These are phyloP conservation scores for Babyrousa celebensis DNA, from an alignment of 2,797 vertebrate genomes.

Conservation along the genomic window DNA sequence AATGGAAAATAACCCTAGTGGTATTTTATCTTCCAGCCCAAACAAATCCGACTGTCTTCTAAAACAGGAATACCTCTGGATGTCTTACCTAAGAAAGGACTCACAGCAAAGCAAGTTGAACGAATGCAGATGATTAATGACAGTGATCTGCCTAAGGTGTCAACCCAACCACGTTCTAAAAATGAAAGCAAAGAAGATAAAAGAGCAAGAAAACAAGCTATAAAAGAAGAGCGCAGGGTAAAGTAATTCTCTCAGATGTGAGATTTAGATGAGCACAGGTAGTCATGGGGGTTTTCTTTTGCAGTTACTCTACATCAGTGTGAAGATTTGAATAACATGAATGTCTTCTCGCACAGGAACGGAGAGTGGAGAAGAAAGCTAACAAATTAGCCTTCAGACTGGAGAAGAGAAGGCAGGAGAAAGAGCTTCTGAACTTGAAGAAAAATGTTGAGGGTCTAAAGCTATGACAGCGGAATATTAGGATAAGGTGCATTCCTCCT, in stretches of 20 bases:
- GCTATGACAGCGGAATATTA: slow-evolving; percentile 89
- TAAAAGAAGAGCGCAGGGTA: slow-evolving; percentile 97
- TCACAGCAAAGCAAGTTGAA: slow-evolving; percentile 95
- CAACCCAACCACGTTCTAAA: slow-evolving; percentile 92
- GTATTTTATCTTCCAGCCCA: slow-evolving; percentile 89
- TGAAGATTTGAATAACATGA: slow-evolving; percentile 56
- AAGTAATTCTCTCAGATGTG: neutral
- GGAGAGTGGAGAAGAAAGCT: slow-evolving; percentile 96
- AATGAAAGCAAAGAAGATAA: slow-evolving; percentile 94
- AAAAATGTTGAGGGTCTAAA: slow-evolving; percentile 96
- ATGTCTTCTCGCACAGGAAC: slow-evolving; percentile 91
- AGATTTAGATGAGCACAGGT: neutral
- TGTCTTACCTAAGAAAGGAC: slow-evolving; percentile 93
- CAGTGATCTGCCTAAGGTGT: slow-evolving; percentile 94
- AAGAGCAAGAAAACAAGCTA: slow-evolving; percentile 94
- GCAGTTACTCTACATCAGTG: neutral
- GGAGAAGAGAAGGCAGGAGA: slow-evolving; percentile 97
- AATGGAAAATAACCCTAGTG: neutral
- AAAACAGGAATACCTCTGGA: slow-evolving; percentile 97
- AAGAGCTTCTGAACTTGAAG: slow-evolving; percentile 95
- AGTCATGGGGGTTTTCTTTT: neutral
- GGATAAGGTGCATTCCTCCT: neutral
- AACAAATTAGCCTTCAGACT: slow-evolving; percentile 96
- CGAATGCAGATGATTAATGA: slow-evolving; percentile 95
- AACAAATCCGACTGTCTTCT: slow-evolving; percentile 94